Evolutionary conservation across 2,888 invertebrate species (phyloP).

Genomic region (Epirrhoe tristata): DNA sequence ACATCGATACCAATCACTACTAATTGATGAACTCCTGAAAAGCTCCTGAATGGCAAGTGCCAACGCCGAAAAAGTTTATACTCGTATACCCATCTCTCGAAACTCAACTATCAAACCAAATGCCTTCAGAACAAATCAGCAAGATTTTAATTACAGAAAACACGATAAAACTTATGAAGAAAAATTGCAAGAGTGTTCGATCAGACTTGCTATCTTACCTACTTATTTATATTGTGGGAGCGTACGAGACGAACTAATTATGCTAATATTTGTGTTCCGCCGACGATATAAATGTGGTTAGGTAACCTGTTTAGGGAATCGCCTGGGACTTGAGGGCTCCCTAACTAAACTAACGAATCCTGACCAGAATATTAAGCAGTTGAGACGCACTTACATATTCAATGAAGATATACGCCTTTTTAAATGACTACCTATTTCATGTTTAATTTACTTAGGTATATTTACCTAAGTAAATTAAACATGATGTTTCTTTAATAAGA

Average conservation of each 20-base stretch:
- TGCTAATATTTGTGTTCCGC: conserved; percentile 76
- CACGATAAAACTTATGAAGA: conserved; percentile 40
- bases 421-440: conserved; percentile 15
- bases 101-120: conserved; percentile 22
- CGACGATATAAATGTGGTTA: conserved; percentile 78
- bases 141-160: conserved; percentile 30
- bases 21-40: conserved; percentile 32
- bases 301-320: conserved; percentile 81
- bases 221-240: conserved; percentile 61
- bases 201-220: conserved; percentile 47
- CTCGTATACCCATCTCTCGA: conserved; percentile 6
- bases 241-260: conserved; percentile 72
- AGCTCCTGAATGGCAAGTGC: conserved; percentile 24
- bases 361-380: conserved; percentile 75
- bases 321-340: conserved; percentile 70
- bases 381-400: conserved; percentile 64
- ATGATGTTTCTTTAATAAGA: too few relatives aligned
- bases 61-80: conserved; percentile 13
- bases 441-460: conserved; percentile 2
- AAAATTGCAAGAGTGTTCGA: conserved; percentile 49
- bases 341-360: conserved; percentile 73
- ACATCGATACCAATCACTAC: conserved; percentile 26
- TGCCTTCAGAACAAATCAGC: conserved; percentile 7
- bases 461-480: too few relatives aligned
- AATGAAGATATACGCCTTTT: conserved; percentile 57